Evolutionary conservation across 2,113 vertebrate species (phyloP).

Genomic region (Embiotoca jacksoni): DNA sequence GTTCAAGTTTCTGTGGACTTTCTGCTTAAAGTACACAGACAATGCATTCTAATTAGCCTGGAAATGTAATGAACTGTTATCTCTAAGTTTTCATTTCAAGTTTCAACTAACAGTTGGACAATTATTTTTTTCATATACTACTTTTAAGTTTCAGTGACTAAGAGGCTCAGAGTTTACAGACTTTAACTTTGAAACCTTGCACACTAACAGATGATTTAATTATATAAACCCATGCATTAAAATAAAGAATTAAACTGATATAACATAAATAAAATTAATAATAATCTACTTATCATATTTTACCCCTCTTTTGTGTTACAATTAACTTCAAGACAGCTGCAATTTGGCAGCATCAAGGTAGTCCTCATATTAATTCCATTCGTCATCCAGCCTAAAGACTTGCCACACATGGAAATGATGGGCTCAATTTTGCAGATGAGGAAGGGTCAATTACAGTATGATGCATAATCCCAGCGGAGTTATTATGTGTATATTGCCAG

Average conservation of each 20-base stretch:
- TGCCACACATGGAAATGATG: constrained; percentile 59
- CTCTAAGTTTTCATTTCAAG: too few relatives aligned
- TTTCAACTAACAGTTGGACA: too few relatives aligned
- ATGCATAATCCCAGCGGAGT: constrained; percentile 68
- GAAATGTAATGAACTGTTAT: too few relatives aligned
- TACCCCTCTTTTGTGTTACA: neutral
- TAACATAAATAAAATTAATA: neutral
- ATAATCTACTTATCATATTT: neutral
- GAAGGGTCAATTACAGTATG: constrained; percentile 75
- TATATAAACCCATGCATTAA: neutral
- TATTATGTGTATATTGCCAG: constrained; percentile 73
- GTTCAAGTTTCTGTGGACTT: too few relatives aligned
- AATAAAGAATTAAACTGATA: neutral
- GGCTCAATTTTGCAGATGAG: constrained; percentile 72
- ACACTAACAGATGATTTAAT: too few relatives aligned
- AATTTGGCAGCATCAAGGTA: constrained; percentile 22
- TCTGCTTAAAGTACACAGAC: too few relatives aligned
- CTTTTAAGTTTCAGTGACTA: too few relatives aligned
- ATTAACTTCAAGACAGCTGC: constrained; percentile 24
- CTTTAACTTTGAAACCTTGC: too few relatives aligned
- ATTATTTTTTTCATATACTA: too few relatives aligned
- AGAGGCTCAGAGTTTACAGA: too few relatives aligned
- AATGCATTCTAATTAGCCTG: too few relatives aligned
- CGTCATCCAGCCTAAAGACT: constrained; percentile 44
- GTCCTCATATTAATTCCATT: constrained; percentile 51